Evolutionary conservation across 2,797 vertebrate species (phyloP), one percentile per base, ranked within the genome.

Genomic region (Anguilla obscura): DNA sequence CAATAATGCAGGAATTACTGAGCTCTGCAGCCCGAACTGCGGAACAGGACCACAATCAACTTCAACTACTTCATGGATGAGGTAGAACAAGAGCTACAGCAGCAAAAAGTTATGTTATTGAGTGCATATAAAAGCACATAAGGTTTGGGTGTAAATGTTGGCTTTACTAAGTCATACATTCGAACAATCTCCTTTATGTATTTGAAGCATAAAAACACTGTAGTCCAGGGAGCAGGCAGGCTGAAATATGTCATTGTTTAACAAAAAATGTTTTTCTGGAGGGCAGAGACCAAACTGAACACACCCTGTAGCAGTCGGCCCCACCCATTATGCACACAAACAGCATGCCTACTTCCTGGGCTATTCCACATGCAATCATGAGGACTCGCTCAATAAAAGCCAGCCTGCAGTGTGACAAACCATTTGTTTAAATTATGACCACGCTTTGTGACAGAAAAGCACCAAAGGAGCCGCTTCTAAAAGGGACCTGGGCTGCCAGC

Each of bases 351-450:
- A n/a, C 40, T 54, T 5, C 66, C 71, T 36, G 71, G 33, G n/a
- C 69, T 27, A 86, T 88, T 21, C 45, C 58, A 83, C 48, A 88
- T 89, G 88, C 89, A 90, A 92, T 88, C 87, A 86, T 63, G 45
- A 87, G 63, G 89, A 93, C 30, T 90, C 24, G 87, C 89, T 88
- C 88, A 91, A 91, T 92, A 92, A 93, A 85, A 87, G 87, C 85
- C 86, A 88, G 30, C 9, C 89, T 48, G 24, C 71, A 85, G 90
- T 89, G 74, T 90, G 89, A 93, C 90, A 92, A 89, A 90, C 82
- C 87, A 91, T 92, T 92, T 63, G 40, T 93, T 90, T 87, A 87
- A 90, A 91, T 92, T 86, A 92, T 27, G 87, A 87, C 89, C 85
- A 66, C 14, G 84, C 87, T 88, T 63, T 85, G 48, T 33, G 71